phyloP scores from a whole-genome alignment of 2,113 vertebrate genomes.

The Carassius carassius region DNA sequence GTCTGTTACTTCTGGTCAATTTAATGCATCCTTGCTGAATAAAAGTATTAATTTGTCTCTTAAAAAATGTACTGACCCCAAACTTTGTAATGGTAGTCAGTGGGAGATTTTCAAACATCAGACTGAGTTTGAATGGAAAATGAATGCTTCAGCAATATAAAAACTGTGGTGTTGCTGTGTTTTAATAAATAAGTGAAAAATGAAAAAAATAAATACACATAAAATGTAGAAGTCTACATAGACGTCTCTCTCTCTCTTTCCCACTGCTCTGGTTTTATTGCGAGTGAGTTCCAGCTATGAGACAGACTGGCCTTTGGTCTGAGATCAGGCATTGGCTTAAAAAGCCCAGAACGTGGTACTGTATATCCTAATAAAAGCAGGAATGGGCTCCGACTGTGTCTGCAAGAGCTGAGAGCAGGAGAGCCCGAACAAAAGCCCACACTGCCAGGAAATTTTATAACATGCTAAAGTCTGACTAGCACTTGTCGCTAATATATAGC shows the following conservation, averaged over 20 bases:
- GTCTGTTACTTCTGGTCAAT: background rate
- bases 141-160: background rate
- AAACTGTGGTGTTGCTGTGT: background rate
- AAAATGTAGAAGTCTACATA: constrained; percentile 11
- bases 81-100: background rate
- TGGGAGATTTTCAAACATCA: background rate
- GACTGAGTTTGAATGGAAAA: background rate
- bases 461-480: constrained; percentile 70
- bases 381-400: constrained; percentile 42
- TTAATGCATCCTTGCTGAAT: background rate
- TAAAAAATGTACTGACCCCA: no score
- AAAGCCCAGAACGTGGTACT: constrained; percentile 61
- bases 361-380: constrained; percentile 66
- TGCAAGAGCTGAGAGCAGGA: constrained; percentile 44
- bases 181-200: background rate
- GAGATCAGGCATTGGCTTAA: constrained; percentile 66
- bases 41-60: background rate
- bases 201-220: background rate
- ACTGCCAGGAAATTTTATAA: constrained; percentile 75
- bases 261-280: constrained; percentile 49
- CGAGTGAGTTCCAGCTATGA: constrained; percentile 56
- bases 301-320: constrained; percentile 68
- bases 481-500: constrained; percentile 67
- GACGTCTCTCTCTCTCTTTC: constrained; percentile 15
- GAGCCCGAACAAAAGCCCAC: constrained; percentile 55